Base-by-base conservation (phyloP, 2,797 vertebrate species). In the Girardinus metallicus region DNA sequence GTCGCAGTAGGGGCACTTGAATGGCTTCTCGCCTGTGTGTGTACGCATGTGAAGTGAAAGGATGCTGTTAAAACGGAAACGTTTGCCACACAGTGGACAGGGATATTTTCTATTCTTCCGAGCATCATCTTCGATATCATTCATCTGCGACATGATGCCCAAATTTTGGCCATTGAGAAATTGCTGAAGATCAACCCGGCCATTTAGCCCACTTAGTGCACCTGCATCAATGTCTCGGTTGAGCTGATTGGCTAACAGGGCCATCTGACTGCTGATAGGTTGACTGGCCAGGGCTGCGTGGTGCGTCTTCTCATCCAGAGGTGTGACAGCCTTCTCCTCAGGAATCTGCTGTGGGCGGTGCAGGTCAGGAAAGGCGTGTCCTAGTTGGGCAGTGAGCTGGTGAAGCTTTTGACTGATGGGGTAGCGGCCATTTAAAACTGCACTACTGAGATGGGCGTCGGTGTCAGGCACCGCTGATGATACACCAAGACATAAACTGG, bases 131-230 rank as follows among this genome's bases (percentile, higher is more conserved):
- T 99, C 98, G 6, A 99, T 99, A 89, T 99, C 98, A 0, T 97
- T 99, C 98, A 99, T 99, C 92, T 99, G 98, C 76, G 98, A 99
- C 98, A 99, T 99, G 79, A 99, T 99, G 88, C 98, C 98, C 66
- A 99, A 95, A 93, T 99, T 99, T 91, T 99, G 98, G 75, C 98
- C 98, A 0, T 99, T 99, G 57, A 99, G 95, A 93, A 99, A 99
- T 91, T 99, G 98, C 93, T 99, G 98, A 90, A 99, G 93, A 78
- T 99, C 98, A 74, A 99, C 98, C 0, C 98, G 96, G 16, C 98
- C 98, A 0, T 99, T 99, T 88, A 99, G 91, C 89, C 97, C 96
- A 86, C 94, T 93, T 8, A 96, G 89, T 0, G 95, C 94, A 21
- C 94, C 93, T 51, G 96, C 96, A 31, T 99, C 98, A 5, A 98